A percentile compares a stretch with the other conserved stretches of the same genome.
phyloP scores from a whole-genome alignment of 2,113 vertebrate genomes.

The Vimba vimba region DNA sequence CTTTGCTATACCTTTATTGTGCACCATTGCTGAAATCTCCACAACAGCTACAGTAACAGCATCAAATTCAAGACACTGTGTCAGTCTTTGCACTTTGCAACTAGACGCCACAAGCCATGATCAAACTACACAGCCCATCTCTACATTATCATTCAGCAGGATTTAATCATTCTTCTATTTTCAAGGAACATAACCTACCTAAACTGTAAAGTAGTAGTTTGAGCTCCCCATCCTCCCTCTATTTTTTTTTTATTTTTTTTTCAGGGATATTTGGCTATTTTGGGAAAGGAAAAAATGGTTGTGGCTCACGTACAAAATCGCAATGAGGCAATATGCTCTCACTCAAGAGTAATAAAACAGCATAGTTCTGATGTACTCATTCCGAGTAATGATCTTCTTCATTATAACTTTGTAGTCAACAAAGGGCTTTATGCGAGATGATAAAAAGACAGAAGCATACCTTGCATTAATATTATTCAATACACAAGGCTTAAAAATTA shows the following conservation, averaged over 20 bases:
- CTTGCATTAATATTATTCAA: conserved; percentile 15
- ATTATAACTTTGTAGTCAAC: not conserved
- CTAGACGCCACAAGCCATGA: not conserved
- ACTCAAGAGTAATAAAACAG: conserved; percentile 7
- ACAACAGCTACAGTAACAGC: not conserved
- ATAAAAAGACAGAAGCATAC: not conserved
- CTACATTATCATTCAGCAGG: not conserved
- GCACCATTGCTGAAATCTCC: not conserved
- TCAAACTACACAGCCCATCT: not conserved
- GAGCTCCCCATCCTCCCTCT: not conserved
- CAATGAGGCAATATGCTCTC: not conserved
- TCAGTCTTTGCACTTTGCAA: not conserved
- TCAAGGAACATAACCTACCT: not conserved
- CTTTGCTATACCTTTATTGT: not conserved
- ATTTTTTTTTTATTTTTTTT: not conserved
- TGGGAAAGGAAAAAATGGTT: not conserved
- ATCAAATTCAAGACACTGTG: not conserved
- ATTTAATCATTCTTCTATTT: conserved; percentile 12
- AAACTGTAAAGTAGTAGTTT: not conserved
- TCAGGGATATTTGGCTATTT: not conserved
- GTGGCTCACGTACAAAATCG: not conserved
- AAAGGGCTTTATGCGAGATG: not conserved
- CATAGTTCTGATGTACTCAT: not conserved
- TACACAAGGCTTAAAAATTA: not conserved
- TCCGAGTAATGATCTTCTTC: not conserved